Evolutionary conservation across 2,113 vertebrate species (phyloP), one percentile per base, ranked within the genome.

Genomic region (Mormoops blainvillei): DNA sequence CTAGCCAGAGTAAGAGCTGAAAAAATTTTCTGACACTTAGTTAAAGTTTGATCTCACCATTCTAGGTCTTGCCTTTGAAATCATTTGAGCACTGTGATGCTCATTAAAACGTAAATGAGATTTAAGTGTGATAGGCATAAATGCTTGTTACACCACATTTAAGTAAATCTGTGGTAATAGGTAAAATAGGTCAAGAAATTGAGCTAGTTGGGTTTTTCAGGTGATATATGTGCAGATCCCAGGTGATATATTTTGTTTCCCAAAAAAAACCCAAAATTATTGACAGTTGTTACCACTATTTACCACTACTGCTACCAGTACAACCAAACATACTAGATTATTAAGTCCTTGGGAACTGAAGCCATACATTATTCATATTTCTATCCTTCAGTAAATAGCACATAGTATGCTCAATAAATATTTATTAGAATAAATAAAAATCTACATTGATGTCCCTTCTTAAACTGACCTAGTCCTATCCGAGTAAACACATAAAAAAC

Each of bases 371-470:
- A 13, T 87, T 91, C 58, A 16, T 84, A 63, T 63, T 48, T 94
- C 38, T 89, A 20, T 58, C 31, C n/a, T 52, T 22, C 68, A 56
- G 50, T 67, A 91, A 94, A 61, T 5, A 81, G 81, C 58, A 74
- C 38, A 54, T 4, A 83, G 7, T 74, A 70, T 52, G 6, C 8
- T 91, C 31, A 76, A 74, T 71, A 92, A 70, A 83, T 89, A 70
- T 52, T 80, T 87, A 56, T 45, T 71, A 20, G 65, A 54, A 80
- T 58, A 58, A 91, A 93, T 89, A 36, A 95, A 91, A 94, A 87
- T 43, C 68, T 95, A 43, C 2, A 48, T 87, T 95, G 14, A 74
- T 87, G 81, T 92, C 0, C 33, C 22, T 94, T 82, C 31, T 70
- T 52, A 41, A 38, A 70, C 41, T 28, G 16, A 94, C 41, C 41